phyloP scores from a whole-genome alignment of 2,113 vertebrate genomes.

The Gambusia affinis region DNA sequence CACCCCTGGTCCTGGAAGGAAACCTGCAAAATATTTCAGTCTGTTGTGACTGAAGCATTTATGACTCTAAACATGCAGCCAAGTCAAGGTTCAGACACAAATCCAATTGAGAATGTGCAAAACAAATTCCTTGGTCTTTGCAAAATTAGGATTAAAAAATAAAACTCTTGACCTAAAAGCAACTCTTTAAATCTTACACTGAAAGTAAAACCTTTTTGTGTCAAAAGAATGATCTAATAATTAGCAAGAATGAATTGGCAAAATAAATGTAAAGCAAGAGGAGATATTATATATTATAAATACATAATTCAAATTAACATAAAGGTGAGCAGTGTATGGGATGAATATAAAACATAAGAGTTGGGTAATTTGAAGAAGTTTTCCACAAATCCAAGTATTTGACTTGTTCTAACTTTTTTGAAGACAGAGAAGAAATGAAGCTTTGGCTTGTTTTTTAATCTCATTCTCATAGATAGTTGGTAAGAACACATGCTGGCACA shows the following conservation, averaged over 20 bases:
- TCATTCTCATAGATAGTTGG: constrained; percentile 47
- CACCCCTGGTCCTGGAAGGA: no score
- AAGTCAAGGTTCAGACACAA: no score
- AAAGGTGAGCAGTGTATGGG: not conserved
- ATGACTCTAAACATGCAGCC: no score
- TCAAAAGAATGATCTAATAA: not conserved
- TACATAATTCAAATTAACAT: not conserved
- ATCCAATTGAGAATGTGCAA: no score
- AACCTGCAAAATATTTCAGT: no score
- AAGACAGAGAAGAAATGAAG: constrained; percentile 24
- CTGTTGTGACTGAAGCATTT: no score
- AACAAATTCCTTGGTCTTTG: no score
- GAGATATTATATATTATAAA: not conserved
- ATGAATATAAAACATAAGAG: not conserved
- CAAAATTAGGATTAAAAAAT: no score
- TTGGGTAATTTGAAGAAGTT: constrained; percentile 2
- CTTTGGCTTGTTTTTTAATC: not conserved
- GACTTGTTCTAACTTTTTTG: constrained; percentile 18
- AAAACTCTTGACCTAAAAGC: no score
- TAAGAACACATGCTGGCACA: constrained; percentile 41
- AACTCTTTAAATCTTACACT: no score
- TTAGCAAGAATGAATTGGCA: not conserved
- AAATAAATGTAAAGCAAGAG: not conserved
- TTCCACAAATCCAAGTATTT: not conserved
- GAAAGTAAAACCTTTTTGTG: no score